Base-by-base conservation (phyloP, 1,140 invertebrate species). In the Penaeus japonicus region DNA sequence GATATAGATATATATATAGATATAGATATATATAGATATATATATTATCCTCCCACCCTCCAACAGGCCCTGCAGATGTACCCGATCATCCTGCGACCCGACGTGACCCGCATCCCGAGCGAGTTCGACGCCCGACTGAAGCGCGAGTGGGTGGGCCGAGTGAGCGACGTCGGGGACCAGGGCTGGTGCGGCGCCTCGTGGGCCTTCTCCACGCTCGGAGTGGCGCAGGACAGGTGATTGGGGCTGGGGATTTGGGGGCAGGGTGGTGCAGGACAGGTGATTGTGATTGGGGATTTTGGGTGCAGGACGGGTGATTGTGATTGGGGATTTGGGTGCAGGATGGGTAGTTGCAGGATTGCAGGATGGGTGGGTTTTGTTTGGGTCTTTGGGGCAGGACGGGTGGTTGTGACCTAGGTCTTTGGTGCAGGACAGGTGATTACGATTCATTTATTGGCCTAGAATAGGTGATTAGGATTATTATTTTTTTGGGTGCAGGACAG, bases 171-270 rank as follows among this genome's bases (percentile, higher is more conserved):
- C 17, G 93, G 94, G 18, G 97, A 99, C 93, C 98, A 99, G 93
- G 96, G 96, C 85, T 97, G 97, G 96, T 95, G 98, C 91, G 97
- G 95, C 0, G 95, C 97, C 0, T 98, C 97, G 1, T 99, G 98
- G 98, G 97, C 97, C 0, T 94, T 99, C 57, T 96, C 96, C 0
- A 97, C 97, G 0, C 95, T 95, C 18, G 95, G 94, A 3, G 95
- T 97, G n/a, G 96, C 95, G 84, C 92, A 90, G 80, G 94, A 94
- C 91, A 91, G 90, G 90, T 90, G 53, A 75, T 12, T 10, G 27
- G 2, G 0, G 24, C 18, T 5, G 30, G 20, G 55, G 30, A 17
- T 15, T 35, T 32, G 32, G 35, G 30, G 59, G n/a, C 15, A 84
- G 32, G 30, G 0, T 0, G n/a, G 20, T 7, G 1, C 2, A 4